phyloP scores from a whole-genome alignment of 2,888 invertebrate genomes.

The Nymphalis urticae region DNA sequence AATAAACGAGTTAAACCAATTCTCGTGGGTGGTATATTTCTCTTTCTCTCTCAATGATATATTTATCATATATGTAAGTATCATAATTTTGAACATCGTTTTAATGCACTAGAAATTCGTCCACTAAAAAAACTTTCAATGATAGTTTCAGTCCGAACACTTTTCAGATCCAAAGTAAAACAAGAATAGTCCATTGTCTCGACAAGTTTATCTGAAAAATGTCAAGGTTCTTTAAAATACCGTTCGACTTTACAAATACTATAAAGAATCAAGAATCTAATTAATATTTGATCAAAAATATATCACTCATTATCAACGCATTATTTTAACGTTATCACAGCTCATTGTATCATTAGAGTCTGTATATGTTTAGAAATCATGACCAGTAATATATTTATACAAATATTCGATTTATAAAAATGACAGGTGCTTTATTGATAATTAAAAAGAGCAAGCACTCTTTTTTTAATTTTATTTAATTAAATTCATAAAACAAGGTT shows the following conservation, averaged over 20 bases:
- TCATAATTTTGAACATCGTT: background rate
- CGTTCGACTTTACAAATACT: background rate
- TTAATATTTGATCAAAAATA: background rate
- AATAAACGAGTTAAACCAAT: too few relatives aligned
- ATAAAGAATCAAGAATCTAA: background rate
- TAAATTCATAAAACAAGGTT: too few relatives aligned
- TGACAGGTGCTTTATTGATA: too few relatives aligned
- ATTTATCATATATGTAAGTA: background rate
- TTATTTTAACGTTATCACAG: background rate
- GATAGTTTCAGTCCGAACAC: slow-evolving; percentile 14
- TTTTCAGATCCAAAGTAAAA: slow-evolving; percentile 16
- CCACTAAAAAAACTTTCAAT: background rate
- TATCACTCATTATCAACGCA: background rate
- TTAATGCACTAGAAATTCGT: background rate
- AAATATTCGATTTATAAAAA: background rate
- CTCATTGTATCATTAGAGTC: background rate
- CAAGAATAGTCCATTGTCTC: slow-evolving; percentile 25
- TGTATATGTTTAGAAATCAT: background rate
- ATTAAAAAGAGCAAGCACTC: too few relatives aligned
- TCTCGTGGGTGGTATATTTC: too few relatives aligned
- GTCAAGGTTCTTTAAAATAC: slow-evolving; percentile 19
- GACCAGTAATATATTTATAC: background rate
- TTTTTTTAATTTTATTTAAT: too few relatives aligned
- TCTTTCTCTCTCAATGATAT: background rate
- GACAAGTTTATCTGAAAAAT: slow-evolving; percentile 17